Conservation (phyloP, 30 jellyfish, hydroid and myxozoan species). For the Clytia hemisphaerica region DNA sequence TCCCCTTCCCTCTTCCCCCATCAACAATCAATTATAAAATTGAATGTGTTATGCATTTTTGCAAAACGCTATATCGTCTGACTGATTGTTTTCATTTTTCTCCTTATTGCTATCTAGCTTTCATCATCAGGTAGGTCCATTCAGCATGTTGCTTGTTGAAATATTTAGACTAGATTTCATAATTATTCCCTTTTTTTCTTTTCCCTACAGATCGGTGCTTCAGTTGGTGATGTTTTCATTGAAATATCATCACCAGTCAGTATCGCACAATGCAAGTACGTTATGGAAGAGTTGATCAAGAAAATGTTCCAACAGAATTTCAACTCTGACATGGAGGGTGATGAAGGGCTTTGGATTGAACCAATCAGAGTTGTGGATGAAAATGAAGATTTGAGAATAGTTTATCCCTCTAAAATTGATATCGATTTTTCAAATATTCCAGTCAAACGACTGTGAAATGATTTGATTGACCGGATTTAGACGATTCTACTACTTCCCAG, state of each 20-base stretch:
- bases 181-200: neutral
- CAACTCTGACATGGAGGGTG: conserved; percentile 36
- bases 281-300: conserved; percentile 58
- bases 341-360: conserved; percentile 49
- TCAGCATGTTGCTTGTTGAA: too few relatives aligned
- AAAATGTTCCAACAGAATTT: conserved; percentile 45
- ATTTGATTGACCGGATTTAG: too few relatives aligned
- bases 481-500: too few relatives aligned
- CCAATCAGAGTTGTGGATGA: conserved; percentile 64
- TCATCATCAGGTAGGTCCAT: too few relatives aligned
- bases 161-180: neutral
- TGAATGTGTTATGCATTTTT: too few relatives aligned
- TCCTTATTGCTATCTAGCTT: too few relatives aligned
- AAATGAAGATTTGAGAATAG: conserved; percentile 46
- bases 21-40: too few relatives aligned
- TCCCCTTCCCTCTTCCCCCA: too few relatives aligned
- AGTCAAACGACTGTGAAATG: too few relatives aligned
- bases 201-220: conserved; percentile 43
- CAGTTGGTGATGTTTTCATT: conserved; percentile 49
- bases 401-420: conserved; percentile 67
- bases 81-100: too few relatives aligned
- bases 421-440: conserved; percentile 38
- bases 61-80: too few relatives aligned
- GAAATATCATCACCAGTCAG: conserved; percentile 80
- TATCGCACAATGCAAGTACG: conserved; percentile 61